phyloP scores from a whole-genome alignment of 2,797 vertebrate species.

The Borostomias antarcticus region DNA sequence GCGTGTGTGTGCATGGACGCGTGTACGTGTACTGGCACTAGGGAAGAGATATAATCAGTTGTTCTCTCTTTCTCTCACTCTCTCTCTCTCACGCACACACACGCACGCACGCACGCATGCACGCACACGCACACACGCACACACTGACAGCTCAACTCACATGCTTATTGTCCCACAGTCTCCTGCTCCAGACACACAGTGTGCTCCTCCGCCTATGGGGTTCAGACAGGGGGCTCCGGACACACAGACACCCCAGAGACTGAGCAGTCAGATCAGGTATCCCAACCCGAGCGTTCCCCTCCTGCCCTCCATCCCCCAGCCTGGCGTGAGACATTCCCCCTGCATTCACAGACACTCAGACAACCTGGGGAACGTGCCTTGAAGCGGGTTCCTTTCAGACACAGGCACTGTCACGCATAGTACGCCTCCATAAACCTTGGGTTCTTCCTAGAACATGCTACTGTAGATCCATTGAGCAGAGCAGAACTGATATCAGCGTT shows the following conservation, averaged over 20 bases:
- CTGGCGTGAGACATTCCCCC: conserved; percentile 27
- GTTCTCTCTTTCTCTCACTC: not conserved
- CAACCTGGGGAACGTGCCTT: conserved; percentile 34
- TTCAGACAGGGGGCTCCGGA: conserved; percentile 24
- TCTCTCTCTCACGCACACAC: too few species aligned
- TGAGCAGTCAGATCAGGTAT: conserved; percentile 40
- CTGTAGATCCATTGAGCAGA: conserved; percentile 19
- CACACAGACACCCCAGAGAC: conserved; percentile 44
- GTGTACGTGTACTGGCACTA: not conserved
- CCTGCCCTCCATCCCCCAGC: conserved; percentile 12
- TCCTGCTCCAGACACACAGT: too few species aligned
- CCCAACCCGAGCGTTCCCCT: conserved; percentile 26
- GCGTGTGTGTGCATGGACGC: conserved; percentile 3
- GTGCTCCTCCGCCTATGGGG: conserved; percentile 19
- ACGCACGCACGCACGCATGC: not conserved
- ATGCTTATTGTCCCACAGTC: too few species aligned
- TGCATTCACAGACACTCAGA: conserved; percentile 46
- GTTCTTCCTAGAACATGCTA: conserved; percentile 12
- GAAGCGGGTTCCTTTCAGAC: conserved; percentile 22
- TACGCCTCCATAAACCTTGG: conserved; percentile 8
- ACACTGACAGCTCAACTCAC: conserved; percentile 11
- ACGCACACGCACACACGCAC: not conserved
- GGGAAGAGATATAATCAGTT: not conserved
- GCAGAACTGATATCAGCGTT: conserved; percentile 3
- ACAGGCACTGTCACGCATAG: conserved; percentile 4